These are phyloP conservation scores for Zenarchopterus dispar DNA, from an alignment of 2,797 vertebrate genomes.

Conservation along the genomic window DNA sequence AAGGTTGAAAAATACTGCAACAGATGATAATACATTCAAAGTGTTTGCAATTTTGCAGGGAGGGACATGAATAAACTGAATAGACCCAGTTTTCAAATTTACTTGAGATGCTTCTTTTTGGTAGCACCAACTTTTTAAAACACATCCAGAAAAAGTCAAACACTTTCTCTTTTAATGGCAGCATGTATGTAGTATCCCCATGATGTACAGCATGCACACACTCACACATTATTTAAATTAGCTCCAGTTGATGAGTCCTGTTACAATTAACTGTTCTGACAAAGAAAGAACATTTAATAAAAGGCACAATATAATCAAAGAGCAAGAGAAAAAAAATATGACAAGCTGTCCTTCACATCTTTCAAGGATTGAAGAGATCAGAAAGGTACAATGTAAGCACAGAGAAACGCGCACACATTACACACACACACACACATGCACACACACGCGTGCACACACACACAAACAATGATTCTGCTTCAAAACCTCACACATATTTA, in stretches of 20 bases:
- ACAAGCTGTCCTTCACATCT: conserved; percentile 45
- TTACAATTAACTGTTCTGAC: conserved; percentile 42
- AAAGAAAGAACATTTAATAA: conserved; percentile 16
- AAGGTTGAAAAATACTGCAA: no score
- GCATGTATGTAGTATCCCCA: background rate
- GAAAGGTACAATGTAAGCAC: background rate
- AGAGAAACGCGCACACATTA: no score
- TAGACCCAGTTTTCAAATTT: no score
- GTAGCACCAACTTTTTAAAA: no score
- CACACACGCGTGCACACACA: conserved; percentile 5
- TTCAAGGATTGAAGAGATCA: conserved; percentile 41
- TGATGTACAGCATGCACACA: background rate
- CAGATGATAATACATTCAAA: no score
- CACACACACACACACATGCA: no score
- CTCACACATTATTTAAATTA: conserved; percentile 18
- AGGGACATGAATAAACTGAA: no score
- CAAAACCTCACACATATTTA: background rate
- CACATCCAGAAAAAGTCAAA: no score
- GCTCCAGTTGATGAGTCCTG: conserved; percentile 40
- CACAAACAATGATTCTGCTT: conserved; percentile 10
- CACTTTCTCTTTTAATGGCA: no score
- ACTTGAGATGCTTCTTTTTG: no score
- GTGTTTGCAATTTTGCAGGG: no score
- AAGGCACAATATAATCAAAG: conserved; percentile 33
- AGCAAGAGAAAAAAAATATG: conserved; percentile 27